Evolutionary conservation across 2,113 vertebrate genomes (phyloP).

Genomic region (Mobula birostris): DNA sequence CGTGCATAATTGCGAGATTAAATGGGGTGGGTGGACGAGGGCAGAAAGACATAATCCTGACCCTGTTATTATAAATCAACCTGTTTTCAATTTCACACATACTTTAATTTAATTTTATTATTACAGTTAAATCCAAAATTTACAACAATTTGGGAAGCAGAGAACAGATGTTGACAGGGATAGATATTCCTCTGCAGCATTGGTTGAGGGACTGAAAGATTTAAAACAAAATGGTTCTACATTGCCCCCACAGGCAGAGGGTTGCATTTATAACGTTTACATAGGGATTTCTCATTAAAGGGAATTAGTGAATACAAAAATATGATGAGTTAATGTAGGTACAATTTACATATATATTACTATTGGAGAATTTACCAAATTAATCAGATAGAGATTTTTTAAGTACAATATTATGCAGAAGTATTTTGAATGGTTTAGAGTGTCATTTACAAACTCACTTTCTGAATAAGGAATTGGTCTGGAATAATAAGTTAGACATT

Average conservation of each 20-base stretch:
- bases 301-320: neutral
- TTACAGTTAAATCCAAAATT: neutral
- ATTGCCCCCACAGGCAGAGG: neutral
- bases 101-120: neutral
- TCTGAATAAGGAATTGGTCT: too few species aligned
- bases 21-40: neutral
- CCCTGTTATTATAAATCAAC: neutral
- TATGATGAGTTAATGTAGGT: neutral
- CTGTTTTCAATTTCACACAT: neutral
- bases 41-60: neutral
- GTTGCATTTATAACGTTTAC: neutral
- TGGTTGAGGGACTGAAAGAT: neutral
- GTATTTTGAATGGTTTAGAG: neutral
- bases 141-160: neutral
- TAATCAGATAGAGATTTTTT: neutral
- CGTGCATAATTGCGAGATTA: neutral
- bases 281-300: neutral
- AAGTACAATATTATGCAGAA: neutral
- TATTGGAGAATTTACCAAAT: neutral
- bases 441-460: too few species aligned
- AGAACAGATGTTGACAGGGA: neutral
- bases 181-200: neutral
- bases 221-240: neutral
- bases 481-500: too few species aligned
- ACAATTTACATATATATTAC: neutral